A percentile compares a stretch with the other conserved stretches of the same genome.
Evolutionary conservation across 2,797 vertebrate species (phyloP).

Genomic region (Xenentodon cancila): DNA sequence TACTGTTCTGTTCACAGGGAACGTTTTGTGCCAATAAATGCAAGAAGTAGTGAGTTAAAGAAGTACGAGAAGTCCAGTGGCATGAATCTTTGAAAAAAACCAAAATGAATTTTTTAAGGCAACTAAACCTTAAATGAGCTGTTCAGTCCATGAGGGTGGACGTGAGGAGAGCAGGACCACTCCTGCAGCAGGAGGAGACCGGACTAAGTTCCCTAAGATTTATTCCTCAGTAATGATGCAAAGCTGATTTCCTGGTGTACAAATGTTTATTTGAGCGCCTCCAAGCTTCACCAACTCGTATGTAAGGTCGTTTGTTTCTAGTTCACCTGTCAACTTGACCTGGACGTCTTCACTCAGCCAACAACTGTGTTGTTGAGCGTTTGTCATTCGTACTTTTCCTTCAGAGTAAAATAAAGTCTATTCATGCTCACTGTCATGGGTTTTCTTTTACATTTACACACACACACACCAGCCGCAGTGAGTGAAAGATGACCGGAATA

Average conservation of each 20-base stretch:
- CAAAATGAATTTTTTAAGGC: not conserved
- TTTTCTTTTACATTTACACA: not conserved
- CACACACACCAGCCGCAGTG: too few relatives aligned
- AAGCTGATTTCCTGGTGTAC: not conserved
- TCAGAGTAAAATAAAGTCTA: constrained; percentile 10
- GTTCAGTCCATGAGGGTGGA: too few relatives aligned
- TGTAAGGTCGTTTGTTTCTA: too few relatives aligned
- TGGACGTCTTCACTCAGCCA: not conserved
- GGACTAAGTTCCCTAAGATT: too few relatives aligned
- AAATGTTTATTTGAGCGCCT: not conserved
- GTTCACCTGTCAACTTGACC: too few relatives aligned
- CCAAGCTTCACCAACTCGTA: not conserved
- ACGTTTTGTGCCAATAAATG: constrained; percentile 13
- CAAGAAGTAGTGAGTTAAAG: constrained; percentile 2
- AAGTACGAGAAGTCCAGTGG: not conserved
- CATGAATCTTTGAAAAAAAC: not conserved
- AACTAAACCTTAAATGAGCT: not conserved
- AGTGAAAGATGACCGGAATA: too few relatives aligned
- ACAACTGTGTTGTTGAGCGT: too few relatives aligned
- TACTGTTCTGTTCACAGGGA: not conserved
- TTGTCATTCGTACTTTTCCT: not conserved
- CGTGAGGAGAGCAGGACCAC: too few relatives aligned
- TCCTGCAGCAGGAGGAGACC: too few relatives aligned
- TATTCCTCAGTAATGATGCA: not conserved
- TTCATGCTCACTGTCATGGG: not conserved